Evolutionary conservation across 2,888 invertebrate genomes (phyloP).

Genomic region (Netelia inedita): DNA sequence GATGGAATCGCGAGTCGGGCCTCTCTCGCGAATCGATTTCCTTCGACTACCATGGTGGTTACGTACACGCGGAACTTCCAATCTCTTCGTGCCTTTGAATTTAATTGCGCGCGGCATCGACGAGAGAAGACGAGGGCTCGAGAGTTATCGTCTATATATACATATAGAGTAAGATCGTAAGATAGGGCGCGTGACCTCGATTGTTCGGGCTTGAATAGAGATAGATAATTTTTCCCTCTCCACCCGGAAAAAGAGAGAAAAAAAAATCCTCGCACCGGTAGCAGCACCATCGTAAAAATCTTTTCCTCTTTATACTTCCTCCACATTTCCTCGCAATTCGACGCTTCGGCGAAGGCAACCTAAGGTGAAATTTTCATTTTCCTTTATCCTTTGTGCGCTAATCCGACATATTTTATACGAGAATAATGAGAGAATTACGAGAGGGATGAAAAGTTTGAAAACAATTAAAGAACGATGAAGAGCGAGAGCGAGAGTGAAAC

Average conservation of each 20-base stretch:
- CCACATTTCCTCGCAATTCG: constrained; percentile 36
- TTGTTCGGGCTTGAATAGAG: constrained; percentile 58
- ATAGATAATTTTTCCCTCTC: constrained; percentile 33
- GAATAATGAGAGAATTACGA: constrained; percentile 24
- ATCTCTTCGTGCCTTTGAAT: constrained; percentile 65
- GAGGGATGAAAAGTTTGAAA: constrained; percentile 30
- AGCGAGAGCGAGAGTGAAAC: not conserved
- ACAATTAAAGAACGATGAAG: constrained; percentile 28
- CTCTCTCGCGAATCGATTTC: constrained; percentile 67
- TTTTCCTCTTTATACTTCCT: constrained; percentile 4
- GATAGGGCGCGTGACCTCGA: constrained; percentile 48
- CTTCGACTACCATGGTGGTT: constrained; percentile 56
- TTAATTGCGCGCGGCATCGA: constrained; percentile 63
- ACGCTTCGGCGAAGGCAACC: constrained; percentile 6
- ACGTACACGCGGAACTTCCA: constrained; percentile 57
- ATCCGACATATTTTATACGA: constrained; percentile 26
- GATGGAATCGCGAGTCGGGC: constrained; percentile 63
- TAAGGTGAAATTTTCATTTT: not conserved
- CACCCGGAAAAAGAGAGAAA: not conserved
- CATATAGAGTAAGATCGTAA: constrained; percentile 31
- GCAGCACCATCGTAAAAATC: constrained; percentile 11
- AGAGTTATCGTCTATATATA: constrained; percentile 45
- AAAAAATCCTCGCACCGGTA: not conserved
- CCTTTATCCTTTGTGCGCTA: not conserved
- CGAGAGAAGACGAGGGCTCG: constrained; percentile 22